phyloP scores from a whole-genome alignment of 2,797 vertebrate species.

The Chanos chanos region DNA sequence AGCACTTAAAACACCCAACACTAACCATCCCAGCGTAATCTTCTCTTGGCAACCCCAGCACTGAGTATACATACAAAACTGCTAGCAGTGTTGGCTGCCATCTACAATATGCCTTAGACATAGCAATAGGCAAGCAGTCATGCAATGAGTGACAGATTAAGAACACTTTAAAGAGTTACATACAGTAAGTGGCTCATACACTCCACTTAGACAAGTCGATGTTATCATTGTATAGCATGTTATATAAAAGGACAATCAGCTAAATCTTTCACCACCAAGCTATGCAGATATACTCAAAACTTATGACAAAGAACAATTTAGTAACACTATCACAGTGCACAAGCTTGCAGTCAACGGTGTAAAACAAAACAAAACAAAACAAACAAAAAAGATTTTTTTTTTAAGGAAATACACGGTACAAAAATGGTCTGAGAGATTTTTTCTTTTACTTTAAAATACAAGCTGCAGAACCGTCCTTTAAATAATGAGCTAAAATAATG shows the following conservation, averaged over 20 bases:
- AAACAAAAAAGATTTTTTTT: too few relatives aligned
- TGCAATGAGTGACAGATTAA: slow-evolving; percentile 49
- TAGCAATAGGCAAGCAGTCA: slow-evolving; percentile 46
- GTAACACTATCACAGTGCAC: slow-evolving; percentile 96
- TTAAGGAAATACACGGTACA: slow-evolving; percentile 48
- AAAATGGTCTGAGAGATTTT: slow-evolving; percentile 42
- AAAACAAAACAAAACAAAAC: slow-evolving; percentile 38
- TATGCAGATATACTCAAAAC: slow-evolving; percentile 86
- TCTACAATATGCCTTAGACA: slow-evolving; percentile 39
- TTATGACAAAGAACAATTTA: slow-evolving; percentile 89
- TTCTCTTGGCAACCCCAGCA: slow-evolving; percentile 14
- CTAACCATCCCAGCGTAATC: slow-evolving; percentile 6
- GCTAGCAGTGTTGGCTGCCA: slow-evolving; percentile 26
- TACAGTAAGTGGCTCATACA: slow-evolving; percentile 30
- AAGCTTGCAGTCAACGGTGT: slow-evolving; percentile 92
- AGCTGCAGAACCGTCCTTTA: slow-evolving; percentile 48
- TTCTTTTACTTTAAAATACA: slow-evolving; percentile 1
- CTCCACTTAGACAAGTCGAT: slow-evolving; percentile 39
- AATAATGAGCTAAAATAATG: slow-evolving; percentile 10
- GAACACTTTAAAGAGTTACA: slow-evolving; percentile 23
- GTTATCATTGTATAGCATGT: slow-evolving; percentile 51
- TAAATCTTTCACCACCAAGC: slow-evolving; percentile 89
- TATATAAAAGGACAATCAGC: slow-evolving; percentile 74
- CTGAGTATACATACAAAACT: slow-evolving; percentile 6
- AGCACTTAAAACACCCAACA: neutral